Percentiles rank a stretch among this genome's conserved stretches.
phyloP scores from a whole-genome alignment of 1,140 invertebrate genomes.

The Drosophila suzukii region DNA sequence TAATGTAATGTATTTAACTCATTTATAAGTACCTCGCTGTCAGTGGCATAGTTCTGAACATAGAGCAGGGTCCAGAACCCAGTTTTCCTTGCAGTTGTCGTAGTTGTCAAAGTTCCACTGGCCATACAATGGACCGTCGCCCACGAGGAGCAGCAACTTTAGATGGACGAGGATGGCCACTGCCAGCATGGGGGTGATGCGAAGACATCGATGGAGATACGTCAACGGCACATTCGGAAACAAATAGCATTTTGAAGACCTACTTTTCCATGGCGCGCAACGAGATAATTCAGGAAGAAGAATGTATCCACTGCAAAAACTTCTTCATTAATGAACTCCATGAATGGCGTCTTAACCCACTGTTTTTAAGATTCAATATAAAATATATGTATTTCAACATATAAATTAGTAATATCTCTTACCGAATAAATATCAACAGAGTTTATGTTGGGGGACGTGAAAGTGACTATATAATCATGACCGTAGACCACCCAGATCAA shows the following conservation, averaged over 20 bases:
- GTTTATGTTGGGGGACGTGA: conserved; percentile 68
- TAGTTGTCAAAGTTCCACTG: conserved; percentile 70
- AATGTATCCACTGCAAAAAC: conserved; percentile 89
- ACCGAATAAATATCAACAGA: conserved; percentile 32
- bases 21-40: conserved; percentile 25
- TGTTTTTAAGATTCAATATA: background rate
- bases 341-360: conserved; percentile 84
- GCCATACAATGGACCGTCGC: conserved; percentile 51
- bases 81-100: conserved; percentile 36
- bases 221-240: conserved; percentile 59
- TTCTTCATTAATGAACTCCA: conserved; percentile 86
- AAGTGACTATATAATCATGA: conserved; percentile 84
- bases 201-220: conserved; percentile 72
- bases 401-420: background rate
- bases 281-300: conserved; percentile 87
- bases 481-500: conserved; percentile 88
- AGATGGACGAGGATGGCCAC: conserved; percentile 52
- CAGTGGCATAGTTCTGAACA: conserved; percentile 61
- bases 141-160: conserved; percentile 48
- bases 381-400: no score
- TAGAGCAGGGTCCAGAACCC: conserved; percentile 65
- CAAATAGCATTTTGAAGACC: conserved; percentile 64
- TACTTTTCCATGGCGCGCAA: conserved; percentile 88
- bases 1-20: no score
- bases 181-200: conserved; percentile 60